Base-by-base conservation (phyloP, 2,113 vertebrate genomes). In the Turnix velox region DNA sequence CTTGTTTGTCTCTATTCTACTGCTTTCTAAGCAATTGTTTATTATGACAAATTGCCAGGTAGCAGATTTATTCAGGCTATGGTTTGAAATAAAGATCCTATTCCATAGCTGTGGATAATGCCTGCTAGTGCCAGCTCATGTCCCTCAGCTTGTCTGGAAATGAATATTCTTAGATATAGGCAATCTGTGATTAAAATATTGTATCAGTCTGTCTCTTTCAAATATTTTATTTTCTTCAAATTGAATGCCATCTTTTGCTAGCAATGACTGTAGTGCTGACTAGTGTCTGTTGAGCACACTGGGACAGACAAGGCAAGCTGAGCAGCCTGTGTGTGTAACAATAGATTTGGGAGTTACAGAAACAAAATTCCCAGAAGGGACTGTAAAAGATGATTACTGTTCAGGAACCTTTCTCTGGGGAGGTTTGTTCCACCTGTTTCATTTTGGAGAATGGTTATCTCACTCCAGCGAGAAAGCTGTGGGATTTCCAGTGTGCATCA, bases 401-500 rank as follows among this genome's bases (percentile, higher is more conserved):
- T 59, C 30, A 72, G 49, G 48, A 71, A 63, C 23, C 39, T 81
- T 88, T 58, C 68, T 58, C 55, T 42, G 57, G 37, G 31, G 46
- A 75, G 48, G 19, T 48, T 92, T 87, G 17, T 40, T 87, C n/a
- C 55, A 27, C 35, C 42, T 8, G 1, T 67, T 93, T 48, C 43
- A 24, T 61, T 1, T 2, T 24, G 31, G 16, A 48, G 18, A 63
- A 12, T 5, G 33, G 30, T 24, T 18, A n/a, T 28, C 18, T n/a
- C 6, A 0, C n/a, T 43, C 16, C 22, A 58, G 57, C 27, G 48
- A 51, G 48, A 40, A 69, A 59, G 39, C 52, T 33, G 0, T 5
- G 33, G 43, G 28, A 27, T 63, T 39, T 78, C 45, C 4, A 3
- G 14, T 14, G 9, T 4, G 9, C 16, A 10, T 18, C 0, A 0